These are phyloP conservation scores for Ditylenchus dipsaci DNA, from an alignment of 1,140 invertebrate species.

Conservation along the genomic window DNA sequence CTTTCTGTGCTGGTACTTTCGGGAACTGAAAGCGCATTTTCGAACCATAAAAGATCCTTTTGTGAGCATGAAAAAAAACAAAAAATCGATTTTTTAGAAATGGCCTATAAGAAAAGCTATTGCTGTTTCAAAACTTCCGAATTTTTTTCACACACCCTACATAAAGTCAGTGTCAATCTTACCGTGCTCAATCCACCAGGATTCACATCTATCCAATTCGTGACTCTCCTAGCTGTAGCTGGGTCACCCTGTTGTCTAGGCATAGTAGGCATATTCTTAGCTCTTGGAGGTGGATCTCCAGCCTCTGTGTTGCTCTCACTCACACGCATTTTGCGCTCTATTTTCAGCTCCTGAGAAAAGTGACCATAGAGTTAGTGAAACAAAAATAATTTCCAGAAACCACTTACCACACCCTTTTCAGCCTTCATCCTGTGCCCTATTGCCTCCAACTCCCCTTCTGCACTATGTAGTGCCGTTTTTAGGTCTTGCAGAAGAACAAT, in stretches of 20 bases:
- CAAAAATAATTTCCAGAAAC: neutral
- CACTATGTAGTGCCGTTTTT: conserved; percentile 33
- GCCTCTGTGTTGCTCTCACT: neutral
- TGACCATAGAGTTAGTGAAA: neutral
- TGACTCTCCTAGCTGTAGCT: neutral
- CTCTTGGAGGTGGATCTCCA: neutral
- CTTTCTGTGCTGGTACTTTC: too few species aligned
- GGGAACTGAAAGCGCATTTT: too few species aligned
- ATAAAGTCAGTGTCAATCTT: neutral
- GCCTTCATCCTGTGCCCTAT: conserved; percentile 11
- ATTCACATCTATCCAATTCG: neutral
- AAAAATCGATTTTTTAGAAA: too few species aligned
- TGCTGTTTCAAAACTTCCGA: too few species aligned
- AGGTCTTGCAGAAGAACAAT: conserved; percentile 41
- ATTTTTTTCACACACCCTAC: too few species aligned
- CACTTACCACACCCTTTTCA: conserved; percentile 20
- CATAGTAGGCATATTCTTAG: neutral
- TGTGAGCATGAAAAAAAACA: too few species aligned
- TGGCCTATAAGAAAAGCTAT: too few species aligned
- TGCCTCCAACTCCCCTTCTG: conserved; percentile 29
- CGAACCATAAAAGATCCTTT: too few species aligned
- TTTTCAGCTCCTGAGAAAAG: neutral
- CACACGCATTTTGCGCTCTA: conserved; percentile 5
- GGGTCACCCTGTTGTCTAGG: neutral
- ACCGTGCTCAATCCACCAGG: neutral